phyloP scores from a whole-genome alignment of 2,888 invertebrate species.

The Stenodera caucasica region DNA sequence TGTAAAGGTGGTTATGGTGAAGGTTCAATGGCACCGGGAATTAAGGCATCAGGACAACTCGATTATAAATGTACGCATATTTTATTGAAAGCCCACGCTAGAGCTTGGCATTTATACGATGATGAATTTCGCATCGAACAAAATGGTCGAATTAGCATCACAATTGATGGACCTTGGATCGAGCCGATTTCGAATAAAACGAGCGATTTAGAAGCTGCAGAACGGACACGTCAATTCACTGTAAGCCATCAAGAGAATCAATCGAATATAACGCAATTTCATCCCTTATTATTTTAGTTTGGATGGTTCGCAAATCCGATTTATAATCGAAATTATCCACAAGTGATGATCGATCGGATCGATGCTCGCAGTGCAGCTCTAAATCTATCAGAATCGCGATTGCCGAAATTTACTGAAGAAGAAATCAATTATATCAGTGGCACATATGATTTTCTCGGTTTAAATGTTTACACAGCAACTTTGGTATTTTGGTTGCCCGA shows the following conservation, averaged over 20 bases:
- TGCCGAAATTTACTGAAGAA: constrained; percentile 63
- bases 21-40: constrained; percentile 44
- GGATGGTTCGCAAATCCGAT: constrained; percentile 60
- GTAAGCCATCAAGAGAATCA: constrained; percentile 55
- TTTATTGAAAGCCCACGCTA: constrained; percentile 68
- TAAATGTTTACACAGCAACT: constrained; percentile 73
- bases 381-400: constrained; percentile 60
- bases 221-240: constrained; percentile 62
- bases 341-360: constrained; percentile 63
- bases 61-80: constrained; percentile 68
- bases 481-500: constrained; percentile 47
- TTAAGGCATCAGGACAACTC: constrained; percentile 47
- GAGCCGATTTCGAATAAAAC: constrained; percentile 60
- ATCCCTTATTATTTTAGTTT: constrained; percentile 25
- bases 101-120: constrained; percentile 66
- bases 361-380: constrained; percentile 57
- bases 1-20: constrained; percentile 39
- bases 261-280: constrained; percentile 16
- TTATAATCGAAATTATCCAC: constrained; percentile 68
- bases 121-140: constrained; percentile 60
- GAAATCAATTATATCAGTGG: constrained; percentile 64
- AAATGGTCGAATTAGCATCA: constrained; percentile 52
- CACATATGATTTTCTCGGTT: constrained; percentile 71
- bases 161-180: constrained; percentile 62
- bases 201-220: constrained; percentile 55